Evolutionary conservation across 2,888 invertebrate species (phyloP), one percentile per base, ranked within the genome.

Genomic region (Parnassius glacialis): DNA sequence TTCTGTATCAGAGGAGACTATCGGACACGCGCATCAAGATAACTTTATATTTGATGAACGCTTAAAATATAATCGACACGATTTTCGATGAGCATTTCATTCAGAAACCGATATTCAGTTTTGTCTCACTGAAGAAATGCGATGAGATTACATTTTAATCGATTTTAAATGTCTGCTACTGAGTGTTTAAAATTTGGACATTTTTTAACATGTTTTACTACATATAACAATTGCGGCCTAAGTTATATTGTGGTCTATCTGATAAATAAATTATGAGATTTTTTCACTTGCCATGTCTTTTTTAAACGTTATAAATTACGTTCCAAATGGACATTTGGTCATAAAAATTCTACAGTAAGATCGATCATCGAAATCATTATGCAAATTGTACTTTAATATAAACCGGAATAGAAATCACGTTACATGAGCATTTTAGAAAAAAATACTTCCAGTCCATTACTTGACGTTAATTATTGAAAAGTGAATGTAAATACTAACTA

Each of bases 11-110:
- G 54, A 44, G 59, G 52, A 57, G 59, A 48, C 45, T 57, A 66
- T 62, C 62, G 57, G 48, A 52, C 62, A 56, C 48, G 52, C 41
- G 50, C 56, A 61, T 58, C 58, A 45, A 62, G 65, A 64, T 64
- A 61, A 57, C 57, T 61, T 25, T 63, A 42, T 56, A 51, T 12
- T 53, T 53, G 51, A 61, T 47, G 56, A 50, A 16, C 54, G 50
- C 42, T 58, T 45, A 43, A 54, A 50, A 25, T 50, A 13, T 48
- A 43, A 11, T 54, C 47, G 41, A 54, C 50, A 13, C 43, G 50
- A 43, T 57, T 55, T 45, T 43, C 11, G 48, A 54, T 53, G 52
- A 47, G 11, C 50, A 12, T 16, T 52, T 10, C n/a, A 48, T 59
- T 34, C 13, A 41, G 10, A 25, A 42, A 51, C 47, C 44, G 52